Evolutionary conservation across 2,888 invertebrate species (phyloP).

Genomic region (Sarcophaga variegata): DNA sequence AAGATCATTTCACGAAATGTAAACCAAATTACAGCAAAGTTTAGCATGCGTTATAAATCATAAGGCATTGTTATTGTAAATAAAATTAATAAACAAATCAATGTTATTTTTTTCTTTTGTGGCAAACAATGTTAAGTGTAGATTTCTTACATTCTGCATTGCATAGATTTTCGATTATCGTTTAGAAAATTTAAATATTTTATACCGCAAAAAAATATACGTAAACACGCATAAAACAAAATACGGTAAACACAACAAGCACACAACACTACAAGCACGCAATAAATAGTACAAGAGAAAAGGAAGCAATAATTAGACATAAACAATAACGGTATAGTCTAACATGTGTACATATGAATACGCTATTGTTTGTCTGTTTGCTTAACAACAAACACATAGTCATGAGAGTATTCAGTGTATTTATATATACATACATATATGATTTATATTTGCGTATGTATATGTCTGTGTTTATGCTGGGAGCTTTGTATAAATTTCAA

Average conservation of each 20-base stretch:
- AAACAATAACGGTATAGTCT: neutral
- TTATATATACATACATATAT: no score
- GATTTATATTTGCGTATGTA: no score
- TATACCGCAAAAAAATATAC: constrained; percentile 11
- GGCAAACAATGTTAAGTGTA: no score
- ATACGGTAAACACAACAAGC: neutral
- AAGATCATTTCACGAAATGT: no score
- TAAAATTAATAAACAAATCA: no score
- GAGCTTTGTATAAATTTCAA: constrained; percentile 37
- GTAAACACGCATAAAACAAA: constrained; percentile 30
- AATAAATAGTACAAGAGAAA: neutral
- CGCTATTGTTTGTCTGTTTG: neutral
- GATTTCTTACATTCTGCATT: no score
- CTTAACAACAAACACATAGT: neutral
- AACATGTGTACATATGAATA: neutral
- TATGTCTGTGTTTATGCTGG: neutral
- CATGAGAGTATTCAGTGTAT: no score
- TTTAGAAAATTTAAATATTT: neutral
- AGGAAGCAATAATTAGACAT: neutral
- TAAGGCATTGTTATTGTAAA: no score
- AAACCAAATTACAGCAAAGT: no score
- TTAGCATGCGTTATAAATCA: no score
- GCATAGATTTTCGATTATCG: neutral
- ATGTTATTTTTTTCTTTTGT: no score
- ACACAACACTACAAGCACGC: neutral